Conservation (phyloP, 1,140 invertebrate species). For the Rhynchophorus ferrugineus region DNA sequence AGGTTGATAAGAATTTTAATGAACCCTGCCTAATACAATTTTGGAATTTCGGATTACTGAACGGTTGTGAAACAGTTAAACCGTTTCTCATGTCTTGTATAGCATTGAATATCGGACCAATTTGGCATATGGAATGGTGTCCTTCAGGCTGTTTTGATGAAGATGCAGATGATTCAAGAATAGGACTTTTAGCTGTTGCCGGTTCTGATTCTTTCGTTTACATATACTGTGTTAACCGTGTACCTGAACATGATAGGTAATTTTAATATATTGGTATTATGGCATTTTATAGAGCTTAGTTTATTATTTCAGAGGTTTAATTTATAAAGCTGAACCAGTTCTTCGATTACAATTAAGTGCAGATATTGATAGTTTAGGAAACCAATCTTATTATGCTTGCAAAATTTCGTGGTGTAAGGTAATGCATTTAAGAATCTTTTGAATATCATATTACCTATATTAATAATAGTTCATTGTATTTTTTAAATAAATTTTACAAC, state of each 20-base stretch:
- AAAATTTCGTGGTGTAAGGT: slow-evolving; percentile 40
- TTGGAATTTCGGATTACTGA: slow-evolving; percentile 26
- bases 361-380: slow-evolving; percentile 14
- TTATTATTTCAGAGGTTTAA: slow-evolving; percentile 24
- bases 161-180: slow-evolving; percentile 34
- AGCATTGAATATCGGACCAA: slow-evolving; percentile 54
- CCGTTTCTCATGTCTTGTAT: slow-evolving; percentile 49
- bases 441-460: background rate
- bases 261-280: slow-evolving; percentile 3
- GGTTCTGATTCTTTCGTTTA: slow-evolving; percentile 55
- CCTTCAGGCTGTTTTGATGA: slow-evolving; percentile 55
- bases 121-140: slow-evolving; percentile 69
- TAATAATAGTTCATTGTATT: slow-evolving; percentile 13
- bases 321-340: slow-evolving; percentile 35
- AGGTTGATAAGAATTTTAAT: background rate
- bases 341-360: slow-evolving; percentile 29
- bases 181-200: slow-evolving; percentile 63
- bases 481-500: slow-evolving; percentile 3
- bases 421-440: slow-evolving; percentile 10
- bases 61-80: slow-evolving; percentile 9
- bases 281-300: background rate
- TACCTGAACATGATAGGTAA: slow-evolving; percentile 22
- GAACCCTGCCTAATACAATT: slow-evolving; percentile 20
- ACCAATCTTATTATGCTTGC: slow-evolving; percentile 27
- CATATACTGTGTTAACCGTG: slow-evolving; percentile 51